These are phyloP conservation scores for Pteronura brasiliensis DNA, from an alignment of 2,113 vertebrate genomes.

Conservation along the genomic window DNA sequence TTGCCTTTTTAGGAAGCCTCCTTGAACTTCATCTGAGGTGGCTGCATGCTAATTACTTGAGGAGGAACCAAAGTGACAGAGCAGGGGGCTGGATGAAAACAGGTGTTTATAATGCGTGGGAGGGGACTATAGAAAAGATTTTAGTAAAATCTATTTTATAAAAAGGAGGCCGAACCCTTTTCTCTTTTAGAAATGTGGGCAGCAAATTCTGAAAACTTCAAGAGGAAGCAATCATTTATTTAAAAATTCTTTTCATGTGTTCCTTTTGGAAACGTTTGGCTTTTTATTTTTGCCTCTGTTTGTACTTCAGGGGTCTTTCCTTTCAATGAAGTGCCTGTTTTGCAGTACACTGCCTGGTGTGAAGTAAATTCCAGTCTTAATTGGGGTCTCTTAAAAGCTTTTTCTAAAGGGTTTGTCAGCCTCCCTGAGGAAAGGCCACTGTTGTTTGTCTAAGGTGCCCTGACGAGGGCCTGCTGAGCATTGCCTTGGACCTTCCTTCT, in stretches of 20 bases:
- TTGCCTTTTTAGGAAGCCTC: neutral
- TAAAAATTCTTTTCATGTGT: conserved; percentile 62
- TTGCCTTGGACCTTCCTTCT: neutral
- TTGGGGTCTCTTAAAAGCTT: neutral
- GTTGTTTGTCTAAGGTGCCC: neutral
- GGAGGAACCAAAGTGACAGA: neutral
- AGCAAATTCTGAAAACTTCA: conserved; percentile 47
- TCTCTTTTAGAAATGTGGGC: conserved; percentile 68
- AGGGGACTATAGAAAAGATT: conserved; percentile 50
- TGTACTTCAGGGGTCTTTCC: conserved; percentile 12
- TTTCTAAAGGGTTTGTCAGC: conserved; percentile 50
- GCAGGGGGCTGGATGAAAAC: neutral
- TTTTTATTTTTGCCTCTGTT: conserved; percentile 57
- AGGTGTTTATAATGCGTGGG: conserved; percentile 64
- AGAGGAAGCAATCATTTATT: conserved; percentile 71
- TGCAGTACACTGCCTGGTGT: neutral
- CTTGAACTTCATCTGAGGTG: neutral
- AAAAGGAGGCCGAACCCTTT: conserved; percentile 62
- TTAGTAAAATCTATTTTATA: conserved; percentile 46
- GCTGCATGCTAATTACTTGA: neutral
- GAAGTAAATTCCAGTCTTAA: conserved; percentile 13
- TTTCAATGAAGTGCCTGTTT: neutral
- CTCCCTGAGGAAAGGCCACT: neutral
- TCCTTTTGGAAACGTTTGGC: conserved; percentile 55
- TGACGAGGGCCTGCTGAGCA: too few species aligned